Evolutionary conservation across 2,113 vertebrate genomes (phyloP).

Genomic region (Cyphomyrus plagiostoma): DNA sequence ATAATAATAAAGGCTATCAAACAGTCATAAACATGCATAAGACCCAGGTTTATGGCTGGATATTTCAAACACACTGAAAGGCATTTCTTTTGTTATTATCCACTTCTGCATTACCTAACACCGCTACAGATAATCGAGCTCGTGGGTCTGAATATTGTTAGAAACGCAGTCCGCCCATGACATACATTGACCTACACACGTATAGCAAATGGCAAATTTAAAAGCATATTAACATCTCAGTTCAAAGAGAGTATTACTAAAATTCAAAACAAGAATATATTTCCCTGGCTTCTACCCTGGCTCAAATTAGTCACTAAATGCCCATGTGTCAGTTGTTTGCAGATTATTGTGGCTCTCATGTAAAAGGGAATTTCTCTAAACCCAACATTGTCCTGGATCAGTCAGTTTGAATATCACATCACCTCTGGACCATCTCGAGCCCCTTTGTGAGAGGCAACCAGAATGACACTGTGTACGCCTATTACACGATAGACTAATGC

Average conservation of each 20-base stretch:
- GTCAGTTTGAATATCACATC: conserved; percentile 73
- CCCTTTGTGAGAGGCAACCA: neutral
- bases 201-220: neutral
- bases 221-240: neutral
- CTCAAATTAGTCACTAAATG: conserved; percentile 50
- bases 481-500: conserved; percentile 15
- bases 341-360: conserved; percentile 57
- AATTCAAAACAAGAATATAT: neutral
- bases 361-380: conserved; percentile 66
- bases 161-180: neutral
- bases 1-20: conserved; percentile 16
- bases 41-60: conserved; percentile 14
- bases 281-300: neutral
- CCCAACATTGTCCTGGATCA: conserved; percentile 72
- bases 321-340: conserved; percentile 65
- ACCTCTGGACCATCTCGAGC: conserved; percentile 28
- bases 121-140: neutral
- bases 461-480: conserved; percentile 43
- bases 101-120: neutral
- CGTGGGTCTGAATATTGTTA: neutral
- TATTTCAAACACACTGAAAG: conserved; percentile 7
- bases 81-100: neutral
- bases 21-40: neutral
- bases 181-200: neutral
- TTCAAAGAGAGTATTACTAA: neutral